Evolutionary conservation across 2,888 invertebrate genomes (phyloP).

Genomic region (Napeogenes sylphis): DNA sequence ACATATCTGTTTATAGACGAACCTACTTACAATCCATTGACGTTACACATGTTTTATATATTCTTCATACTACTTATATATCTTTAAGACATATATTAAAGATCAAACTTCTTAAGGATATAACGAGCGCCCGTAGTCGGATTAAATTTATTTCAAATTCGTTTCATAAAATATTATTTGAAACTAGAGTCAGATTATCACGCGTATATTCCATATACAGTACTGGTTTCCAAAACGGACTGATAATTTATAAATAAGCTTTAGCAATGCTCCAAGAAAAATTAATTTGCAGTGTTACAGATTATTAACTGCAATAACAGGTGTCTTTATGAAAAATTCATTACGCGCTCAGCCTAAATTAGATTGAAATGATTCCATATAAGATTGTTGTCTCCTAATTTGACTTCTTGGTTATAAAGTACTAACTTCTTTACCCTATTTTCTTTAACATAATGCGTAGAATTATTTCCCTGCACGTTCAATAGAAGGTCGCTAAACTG

Average conservation of each 20-base stretch:
- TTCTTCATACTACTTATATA: neutral
- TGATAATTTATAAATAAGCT: slow-evolving; percentile 25
- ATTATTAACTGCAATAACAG: slow-evolving; percentile 29
- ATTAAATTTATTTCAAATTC: slow-evolving; percentile 19
- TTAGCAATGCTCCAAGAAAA: slow-evolving; percentile 15
- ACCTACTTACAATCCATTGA: slow-evolving; percentile 22
- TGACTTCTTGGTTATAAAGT: no score
- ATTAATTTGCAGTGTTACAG: slow-evolving; percentile 22
- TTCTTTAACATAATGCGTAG: no score
- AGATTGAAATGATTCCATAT: slow-evolving; percentile 20
- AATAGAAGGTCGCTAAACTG: slow-evolving; percentile 21
- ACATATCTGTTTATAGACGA: slow-evolving; percentile 28
- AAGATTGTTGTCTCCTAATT: neutral
- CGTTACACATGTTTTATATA: neutral
- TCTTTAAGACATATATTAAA: neutral
- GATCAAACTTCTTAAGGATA: slow-evolving; percentile 12
- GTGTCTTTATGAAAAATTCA: slow-evolving; percentile 33
- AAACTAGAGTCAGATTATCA: slow-evolving; percentile 19
- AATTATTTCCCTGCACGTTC: slow-evolving; percentile 12
- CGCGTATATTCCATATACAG: slow-evolving; percentile 26
- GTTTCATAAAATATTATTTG: slow-evolving; percentile 27
- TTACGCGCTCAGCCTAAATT: slow-evolving; percentile 22
- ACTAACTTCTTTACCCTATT: neutral
- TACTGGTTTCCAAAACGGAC: slow-evolving; percentile 16
- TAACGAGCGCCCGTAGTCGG: slow-evolving; percentile 19